These are phyloP conservation scores for Perizoma affinitatum DNA, from an alignment of 2,888 invertebrate species.

Conservation along the genomic window DNA sequence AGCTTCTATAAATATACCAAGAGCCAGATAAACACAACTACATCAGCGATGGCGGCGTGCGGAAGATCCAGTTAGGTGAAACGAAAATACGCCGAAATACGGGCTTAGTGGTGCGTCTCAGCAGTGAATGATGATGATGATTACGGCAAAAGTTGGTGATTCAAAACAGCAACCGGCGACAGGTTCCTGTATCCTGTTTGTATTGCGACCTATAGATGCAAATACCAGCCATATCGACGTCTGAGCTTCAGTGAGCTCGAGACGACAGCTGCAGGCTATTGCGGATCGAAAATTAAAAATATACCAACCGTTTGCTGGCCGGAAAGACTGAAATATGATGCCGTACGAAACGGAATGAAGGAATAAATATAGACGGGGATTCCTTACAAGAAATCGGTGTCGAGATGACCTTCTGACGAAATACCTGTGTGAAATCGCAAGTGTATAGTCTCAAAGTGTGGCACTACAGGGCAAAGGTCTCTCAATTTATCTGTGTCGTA, in stretches of 20 bases:
- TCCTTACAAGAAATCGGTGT: conserved; percentile 19
- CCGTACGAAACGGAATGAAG: conserved; percentile 24
- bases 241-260: conserved; percentile 20
- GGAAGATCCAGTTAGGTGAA: too few relatives aligned
- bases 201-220: conserved; percentile 18
- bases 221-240: conserved; percentile 28
- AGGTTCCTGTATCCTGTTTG: conserved; percentile 6
- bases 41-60: too few relatives aligned
- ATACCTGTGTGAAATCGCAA: background rate
- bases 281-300: conserved; percentile 34
- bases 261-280: conserved; percentile 37
- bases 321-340: conserved; percentile 35
- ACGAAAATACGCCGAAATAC: too few relatives aligned
- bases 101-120: too few relatives aligned
- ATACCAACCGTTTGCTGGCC: conserved; percentile 29
- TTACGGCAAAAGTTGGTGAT: too few relatives aligned
- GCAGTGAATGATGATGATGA: too few relatives aligned
- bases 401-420: conserved; percentile 2
- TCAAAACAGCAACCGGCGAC: too few relatives aligned
- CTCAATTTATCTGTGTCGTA: too few relatives aligned
- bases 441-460: background rate
- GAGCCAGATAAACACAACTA: too few relatives aligned
- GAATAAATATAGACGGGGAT: conserved; percentile 22
- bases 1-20: too few relatives aligned
- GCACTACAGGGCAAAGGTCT: too few relatives aligned